Percentiles rank a stretch among this genome's conserved stretches.
Evolutionary conservation across 2,797 vertebrate species (phyloP).

Genomic region (Moxostoma hubbsi): DNA sequence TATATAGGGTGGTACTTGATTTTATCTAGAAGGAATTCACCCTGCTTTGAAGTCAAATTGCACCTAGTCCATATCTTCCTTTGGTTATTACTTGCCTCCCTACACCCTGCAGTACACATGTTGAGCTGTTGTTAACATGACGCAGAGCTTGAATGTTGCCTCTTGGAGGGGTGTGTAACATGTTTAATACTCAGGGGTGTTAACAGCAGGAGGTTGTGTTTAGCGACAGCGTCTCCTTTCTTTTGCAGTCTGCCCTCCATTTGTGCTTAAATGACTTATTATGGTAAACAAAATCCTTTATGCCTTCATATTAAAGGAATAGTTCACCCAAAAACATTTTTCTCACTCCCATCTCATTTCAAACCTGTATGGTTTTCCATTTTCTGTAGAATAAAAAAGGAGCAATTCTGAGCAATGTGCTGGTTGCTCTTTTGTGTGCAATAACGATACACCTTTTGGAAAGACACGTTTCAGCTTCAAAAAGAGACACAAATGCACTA

Average conservation of each 20-base stretch:
- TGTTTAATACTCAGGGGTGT: constrained; percentile 49
- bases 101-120: not conserved
- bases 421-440: no score
- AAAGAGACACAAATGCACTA: no score
- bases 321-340: no score
- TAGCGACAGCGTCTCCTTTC: constrained; percentile 52
- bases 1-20: not conserved
- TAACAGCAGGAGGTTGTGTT: constrained; percentile 57
- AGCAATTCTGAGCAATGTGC: no score
- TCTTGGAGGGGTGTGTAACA: constrained; percentile 51
- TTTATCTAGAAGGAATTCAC: not conserved
- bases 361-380: no score
- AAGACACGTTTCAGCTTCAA: no score
- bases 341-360: no score
- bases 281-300: not conserved
- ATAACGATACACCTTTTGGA: no score
- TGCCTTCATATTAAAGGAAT: not conserved
- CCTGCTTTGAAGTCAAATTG: no score
- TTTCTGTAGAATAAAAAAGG: no score
- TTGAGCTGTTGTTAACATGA: constrained; percentile 48
- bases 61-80: not conserved
- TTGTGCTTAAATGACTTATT: constrained; percentile 38
- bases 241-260: constrained; percentile 54
- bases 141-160: constrained; percentile 29
- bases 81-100: not conserved